phyloP scores from a whole-genome alignment of 35 echinoderm and acorn worm genomes.

The Strongylocentrotus purpuratus region DNA sequence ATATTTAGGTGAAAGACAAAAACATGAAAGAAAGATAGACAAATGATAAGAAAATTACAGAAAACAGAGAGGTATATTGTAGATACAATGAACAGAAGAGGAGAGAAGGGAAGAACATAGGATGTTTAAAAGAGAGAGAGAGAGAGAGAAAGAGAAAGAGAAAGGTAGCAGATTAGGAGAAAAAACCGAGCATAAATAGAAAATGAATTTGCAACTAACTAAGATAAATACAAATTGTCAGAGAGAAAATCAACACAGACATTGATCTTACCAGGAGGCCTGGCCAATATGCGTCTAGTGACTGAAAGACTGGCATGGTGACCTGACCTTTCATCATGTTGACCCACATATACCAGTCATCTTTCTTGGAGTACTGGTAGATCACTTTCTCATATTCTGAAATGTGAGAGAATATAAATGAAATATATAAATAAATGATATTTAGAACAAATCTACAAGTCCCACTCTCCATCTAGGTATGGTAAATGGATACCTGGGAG shows the following conservation, averaged over 20 bases:
- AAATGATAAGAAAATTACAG: not conserved
- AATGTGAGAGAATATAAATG: constrained; percentile 23
- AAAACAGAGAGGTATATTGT: not conserved
- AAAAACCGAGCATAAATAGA: too few relatives aligned
- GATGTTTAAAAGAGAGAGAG: not conserved
- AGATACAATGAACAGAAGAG: not conserved
- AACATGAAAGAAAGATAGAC: not conserved
- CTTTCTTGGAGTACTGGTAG: constrained; percentile 73
- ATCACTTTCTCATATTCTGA: constrained; percentile 88
- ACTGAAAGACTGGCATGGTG: constrained; percentile 91
- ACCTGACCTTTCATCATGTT: constrained; percentile 98
- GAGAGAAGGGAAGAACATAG: not conserved
- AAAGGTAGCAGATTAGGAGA: not conserved
- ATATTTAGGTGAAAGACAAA: not conserved
- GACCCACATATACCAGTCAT: constrained; percentile 99
- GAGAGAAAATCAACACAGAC: too few relatives aligned
- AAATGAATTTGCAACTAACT: too few relatives aligned
- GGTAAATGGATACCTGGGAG: too few relatives aligned
- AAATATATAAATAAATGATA: not conserved
- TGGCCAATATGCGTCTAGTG: constrained; percentile 94
- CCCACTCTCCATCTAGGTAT: too few relatives aligned
- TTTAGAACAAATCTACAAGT: too few relatives aligned
- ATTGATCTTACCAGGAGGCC: constrained; percentile 80
- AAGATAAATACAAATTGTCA: too few relatives aligned
- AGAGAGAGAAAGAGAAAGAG: too few relatives aligned